phyloP scores from a whole-genome alignment of 2,888 invertebrate species.

The Aleiodes leptofemur region DNA sequence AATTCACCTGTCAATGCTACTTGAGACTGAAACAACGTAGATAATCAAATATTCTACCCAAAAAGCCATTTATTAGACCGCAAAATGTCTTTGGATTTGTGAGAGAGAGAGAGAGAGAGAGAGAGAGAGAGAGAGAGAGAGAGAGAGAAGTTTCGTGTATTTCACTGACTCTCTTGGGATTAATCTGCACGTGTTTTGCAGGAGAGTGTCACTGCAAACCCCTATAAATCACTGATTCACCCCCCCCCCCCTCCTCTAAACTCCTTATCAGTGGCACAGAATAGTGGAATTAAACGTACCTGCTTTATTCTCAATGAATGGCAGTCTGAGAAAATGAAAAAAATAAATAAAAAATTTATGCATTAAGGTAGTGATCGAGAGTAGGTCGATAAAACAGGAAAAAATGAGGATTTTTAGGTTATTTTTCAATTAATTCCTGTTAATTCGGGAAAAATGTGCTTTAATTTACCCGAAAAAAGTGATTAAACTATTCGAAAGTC shows the following conservation, averaged over 20 bases:
- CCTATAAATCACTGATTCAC: slow-evolving; percentile 53
- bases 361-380: too few relatives aligned
- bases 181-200: slow-evolving; percentile 47
- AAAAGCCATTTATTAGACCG: slow-evolving; percentile 7
- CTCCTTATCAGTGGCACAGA: background rate
- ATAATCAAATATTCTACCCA: background rate
- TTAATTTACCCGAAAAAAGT: too few relatives aligned
- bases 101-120: slow-evolving; percentile 46
- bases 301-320: too few relatives aligned
- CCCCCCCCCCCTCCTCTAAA: slow-evolving; percentile 33
- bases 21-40: background rate
- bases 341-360: too few relatives aligned
- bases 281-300: background rate
- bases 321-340: too few relatives aligned
- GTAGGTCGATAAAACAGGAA: too few relatives aligned
- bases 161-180: slow-evolving; percentile 46
- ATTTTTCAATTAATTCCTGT: too few relatives aligned
- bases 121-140: slow-evolving; percentile 33
- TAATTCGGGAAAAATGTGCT: too few relatives aligned
- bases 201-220: slow-evolving; percentile 50
- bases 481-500: too few relatives aligned
- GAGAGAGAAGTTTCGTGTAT: slow-evolving; percentile 42
- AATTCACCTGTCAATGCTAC: background rate
- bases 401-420: too few relatives aligned
- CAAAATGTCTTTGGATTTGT: slow-evolving; percentile 13